Percentiles rank a stretch among this genome's conserved stretches.
phyloP scores from a whole-genome alignment of 2,888 invertebrate species.

The Leptopilina syphax region DNA sequence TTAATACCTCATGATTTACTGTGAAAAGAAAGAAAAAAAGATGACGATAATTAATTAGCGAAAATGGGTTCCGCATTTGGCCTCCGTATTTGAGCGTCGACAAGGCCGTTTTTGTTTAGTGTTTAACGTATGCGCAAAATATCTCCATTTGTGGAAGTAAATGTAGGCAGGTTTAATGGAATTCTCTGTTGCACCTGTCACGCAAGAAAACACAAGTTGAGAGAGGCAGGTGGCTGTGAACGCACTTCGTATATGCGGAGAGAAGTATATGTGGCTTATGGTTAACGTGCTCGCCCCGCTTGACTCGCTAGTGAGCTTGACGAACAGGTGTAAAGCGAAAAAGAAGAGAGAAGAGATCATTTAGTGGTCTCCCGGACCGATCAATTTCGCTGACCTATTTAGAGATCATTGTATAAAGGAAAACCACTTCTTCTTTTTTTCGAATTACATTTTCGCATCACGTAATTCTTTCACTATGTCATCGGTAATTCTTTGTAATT shows the following conservation, averaged over 20 bases:
- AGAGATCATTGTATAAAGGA: too few relatives aligned
- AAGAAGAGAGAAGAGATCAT: conserved; percentile 22
- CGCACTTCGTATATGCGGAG: neutral
- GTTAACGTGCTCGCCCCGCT: conserved; percentile 8
- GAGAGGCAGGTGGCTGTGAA: conserved; percentile 52
- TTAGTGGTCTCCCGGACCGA: conserved; percentile 22
- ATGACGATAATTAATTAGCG: too few relatives aligned
- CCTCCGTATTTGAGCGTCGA: neutral
- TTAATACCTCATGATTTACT: too few relatives aligned
- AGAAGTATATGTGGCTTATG: conserved; percentile 1
- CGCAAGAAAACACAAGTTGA: conserved; percentile 46
- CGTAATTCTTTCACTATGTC: neutral
- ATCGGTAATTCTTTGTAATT: neutral
- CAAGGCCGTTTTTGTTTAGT: conserved; percentile 1
- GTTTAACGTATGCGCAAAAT: neutral
- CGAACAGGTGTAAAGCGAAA: conserved; percentile 34
- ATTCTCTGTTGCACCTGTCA: conserved; percentile 58
- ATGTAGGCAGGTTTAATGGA: conserved; percentile 51
- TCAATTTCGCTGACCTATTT: conserved; percentile 31
- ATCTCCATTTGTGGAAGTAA: neutral
- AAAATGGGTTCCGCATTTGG: neutral
- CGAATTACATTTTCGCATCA: neutral
- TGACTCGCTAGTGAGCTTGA: neutral
- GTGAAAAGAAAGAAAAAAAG: too few relatives aligned
- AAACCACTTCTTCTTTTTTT: neutral